Evolutionary conservation across 2,113 vertebrate species (phyloP).

Genomic region (Prinia subflava): DNA sequence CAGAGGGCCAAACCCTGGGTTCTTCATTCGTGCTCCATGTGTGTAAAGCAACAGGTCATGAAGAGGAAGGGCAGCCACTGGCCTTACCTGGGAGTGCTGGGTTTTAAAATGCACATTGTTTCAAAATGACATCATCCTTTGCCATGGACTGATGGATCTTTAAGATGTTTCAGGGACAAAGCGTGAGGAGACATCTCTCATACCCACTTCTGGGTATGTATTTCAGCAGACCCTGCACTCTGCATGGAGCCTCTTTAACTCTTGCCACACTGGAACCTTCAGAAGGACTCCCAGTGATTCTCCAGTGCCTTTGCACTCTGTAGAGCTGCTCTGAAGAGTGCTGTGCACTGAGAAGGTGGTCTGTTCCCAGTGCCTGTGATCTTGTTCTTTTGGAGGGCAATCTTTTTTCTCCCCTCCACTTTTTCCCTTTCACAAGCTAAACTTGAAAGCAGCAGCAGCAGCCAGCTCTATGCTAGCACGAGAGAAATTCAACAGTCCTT

Average conservation of each 20-base stretch:
- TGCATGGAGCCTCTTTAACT: conserved; percentile 5
- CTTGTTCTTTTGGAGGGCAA: conserved; percentile 58
- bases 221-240: not conserved
- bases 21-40: not conserved
- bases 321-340: not conserved
- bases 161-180: not conserved
- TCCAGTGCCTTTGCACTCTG: not conserved
- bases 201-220: not conserved
- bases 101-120: not conserved
- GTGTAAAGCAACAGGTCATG: not conserved
- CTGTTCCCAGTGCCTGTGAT: conserved; percentile 36
- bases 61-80: not conserved
- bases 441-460: conserved; percentile 62
- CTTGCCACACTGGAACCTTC: not conserved
- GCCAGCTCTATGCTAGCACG: conserved; percentile 30
- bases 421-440: conserved; percentile 50
- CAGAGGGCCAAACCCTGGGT: not conserved
- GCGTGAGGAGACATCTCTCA: not conserved
- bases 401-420: conserved; percentile 34
- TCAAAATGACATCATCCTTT: not conserved
- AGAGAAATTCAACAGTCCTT: conserved; percentile 61
- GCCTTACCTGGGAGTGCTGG: not conserved
- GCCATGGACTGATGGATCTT: not conserved
- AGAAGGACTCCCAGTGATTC: not conserved
- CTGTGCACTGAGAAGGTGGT: not conserved